These are phyloP conservation scores for Delia radicum DNA, from an alignment of 1,140 invertebrate genomes.

Conservation along the genomic window DNA sequence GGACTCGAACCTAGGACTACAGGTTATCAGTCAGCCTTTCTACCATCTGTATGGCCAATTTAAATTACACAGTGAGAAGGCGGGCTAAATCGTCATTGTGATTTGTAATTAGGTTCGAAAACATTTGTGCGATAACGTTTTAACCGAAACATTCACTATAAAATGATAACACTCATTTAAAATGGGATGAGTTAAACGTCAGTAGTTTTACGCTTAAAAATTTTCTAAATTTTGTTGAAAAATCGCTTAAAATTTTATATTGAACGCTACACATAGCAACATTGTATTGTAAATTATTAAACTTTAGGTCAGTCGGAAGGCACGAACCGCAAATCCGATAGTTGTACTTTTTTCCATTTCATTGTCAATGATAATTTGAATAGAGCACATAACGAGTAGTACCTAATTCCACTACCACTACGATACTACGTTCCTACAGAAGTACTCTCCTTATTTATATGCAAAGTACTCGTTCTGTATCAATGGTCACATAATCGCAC, in stretches of 20 bases:
- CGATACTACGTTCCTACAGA: background rate
- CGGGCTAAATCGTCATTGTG: too few species aligned
- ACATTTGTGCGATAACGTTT: too few species aligned
- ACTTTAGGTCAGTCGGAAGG: constrained; percentile 34
- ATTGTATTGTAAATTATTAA: background rate
- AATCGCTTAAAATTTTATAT: background rate
- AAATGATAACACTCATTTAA: too few species aligned
- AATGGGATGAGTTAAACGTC: too few species aligned
- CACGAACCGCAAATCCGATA: constrained; percentile 54
- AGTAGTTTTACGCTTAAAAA: background rate
- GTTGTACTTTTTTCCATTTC: constrained; percentile 30
- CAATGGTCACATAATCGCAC: background rate
- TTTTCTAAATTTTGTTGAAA: background rate
- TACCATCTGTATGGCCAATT: too few species aligned
- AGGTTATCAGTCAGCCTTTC: too few species aligned
- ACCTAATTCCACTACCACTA: background rate
- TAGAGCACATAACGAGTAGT: background rate
- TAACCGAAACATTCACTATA: too few species aligned
- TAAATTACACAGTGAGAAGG: too few species aligned
- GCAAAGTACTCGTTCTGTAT: background rate
- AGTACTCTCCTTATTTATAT: background rate
- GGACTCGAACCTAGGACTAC: too few species aligned
- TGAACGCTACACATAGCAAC: too few species aligned
- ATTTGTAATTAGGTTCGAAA: too few species aligned
- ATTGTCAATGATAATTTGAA: constrained; percentile 6